Conservation (phyloP, 2,888 invertebrate genomes). For the Brenthis daphne region DNA sequence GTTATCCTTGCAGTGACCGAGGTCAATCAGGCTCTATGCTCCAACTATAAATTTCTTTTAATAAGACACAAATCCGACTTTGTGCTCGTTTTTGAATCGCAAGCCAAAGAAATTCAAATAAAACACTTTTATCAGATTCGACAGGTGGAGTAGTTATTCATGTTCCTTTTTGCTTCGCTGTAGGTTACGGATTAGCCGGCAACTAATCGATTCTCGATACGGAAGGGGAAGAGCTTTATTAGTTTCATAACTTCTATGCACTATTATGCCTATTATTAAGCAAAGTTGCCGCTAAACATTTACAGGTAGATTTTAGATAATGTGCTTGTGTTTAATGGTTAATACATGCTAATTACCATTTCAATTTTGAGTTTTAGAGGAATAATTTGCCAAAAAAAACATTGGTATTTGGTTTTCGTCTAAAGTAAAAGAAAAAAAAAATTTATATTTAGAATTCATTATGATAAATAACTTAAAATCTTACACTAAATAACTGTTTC, state of each 20-base stretch:
- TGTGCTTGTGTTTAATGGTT: no score
- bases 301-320: not conserved
- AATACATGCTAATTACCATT: no score
- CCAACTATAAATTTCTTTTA: constrained; percentile 82
- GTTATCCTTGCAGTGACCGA: constrained; percentile 74
- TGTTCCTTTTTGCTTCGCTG: constrained; percentile 75
- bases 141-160: constrained; percentile 74
- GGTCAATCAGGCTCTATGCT: constrained; percentile 79
- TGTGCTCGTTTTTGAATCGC: constrained; percentile 75
- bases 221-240: constrained; percentile 63
- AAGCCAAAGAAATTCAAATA: constrained; percentile 79
- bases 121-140: constrained; percentile 82
- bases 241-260: constrained; percentile 45
- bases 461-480: no score
- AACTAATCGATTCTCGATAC: constrained; percentile 75
- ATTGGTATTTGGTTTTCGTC: no score
- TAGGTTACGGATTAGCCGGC: constrained; percentile 78
- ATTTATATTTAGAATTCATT: no score
- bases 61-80: constrained; percentile 80
- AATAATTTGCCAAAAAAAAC: no score
- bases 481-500: no score
- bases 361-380: no score
- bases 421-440: no score
- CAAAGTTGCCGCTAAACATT: not conserved
- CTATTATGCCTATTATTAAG: not conserved